Evolutionary conservation across 1,140 invertebrate species (phyloP).

Genomic region (Bombus vancouverensis): DNA sequence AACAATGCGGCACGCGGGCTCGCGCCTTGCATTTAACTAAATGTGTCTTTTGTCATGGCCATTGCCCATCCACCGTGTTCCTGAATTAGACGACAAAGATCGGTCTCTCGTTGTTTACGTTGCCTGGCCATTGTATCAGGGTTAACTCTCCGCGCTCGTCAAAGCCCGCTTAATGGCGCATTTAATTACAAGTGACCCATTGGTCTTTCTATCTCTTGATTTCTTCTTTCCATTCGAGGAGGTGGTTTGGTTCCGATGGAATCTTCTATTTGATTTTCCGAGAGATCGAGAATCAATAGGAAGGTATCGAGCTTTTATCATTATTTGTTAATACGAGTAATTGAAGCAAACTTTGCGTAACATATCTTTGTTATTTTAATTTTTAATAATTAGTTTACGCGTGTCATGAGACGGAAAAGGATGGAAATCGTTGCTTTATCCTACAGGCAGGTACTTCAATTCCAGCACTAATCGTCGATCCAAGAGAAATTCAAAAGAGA

Average conservation of each 20-base stretch:
- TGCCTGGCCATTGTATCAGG: neutral
- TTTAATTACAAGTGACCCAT: constrained; percentile 36
- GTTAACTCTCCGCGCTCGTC: neutral
- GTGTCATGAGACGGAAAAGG: too few species aligned
- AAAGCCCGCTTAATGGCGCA: constrained; percentile 26
- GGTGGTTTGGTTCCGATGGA: too few species aligned
- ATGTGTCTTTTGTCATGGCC: constrained; percentile 39
- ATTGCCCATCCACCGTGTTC: constrained; percentile 9
- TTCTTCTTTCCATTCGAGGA: neutral
- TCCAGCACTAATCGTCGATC: neutral
- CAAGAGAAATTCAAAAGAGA: neutral
- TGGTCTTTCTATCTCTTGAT: neutral
- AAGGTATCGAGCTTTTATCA: too few species aligned
- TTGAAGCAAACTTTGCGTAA: too few species aligned
- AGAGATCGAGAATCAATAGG: neutral
- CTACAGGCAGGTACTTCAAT: neutral
- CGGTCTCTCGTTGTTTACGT: constrained; percentile 16
- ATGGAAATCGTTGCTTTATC: too few species aligned
- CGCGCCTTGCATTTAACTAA: constrained; percentile 38
- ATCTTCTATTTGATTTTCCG: neutral
- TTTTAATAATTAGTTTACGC: too few species aligned
- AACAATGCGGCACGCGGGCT: constrained; percentile 32
- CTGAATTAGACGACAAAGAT: constrained; percentile 24
- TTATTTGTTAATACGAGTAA: too few species aligned
- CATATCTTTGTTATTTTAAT: too few species aligned